These are phyloP conservation scores for Eupeodes luniger DNA, from an alignment of 2,888 invertebrate species.

Conservation along the genomic window DNA sequence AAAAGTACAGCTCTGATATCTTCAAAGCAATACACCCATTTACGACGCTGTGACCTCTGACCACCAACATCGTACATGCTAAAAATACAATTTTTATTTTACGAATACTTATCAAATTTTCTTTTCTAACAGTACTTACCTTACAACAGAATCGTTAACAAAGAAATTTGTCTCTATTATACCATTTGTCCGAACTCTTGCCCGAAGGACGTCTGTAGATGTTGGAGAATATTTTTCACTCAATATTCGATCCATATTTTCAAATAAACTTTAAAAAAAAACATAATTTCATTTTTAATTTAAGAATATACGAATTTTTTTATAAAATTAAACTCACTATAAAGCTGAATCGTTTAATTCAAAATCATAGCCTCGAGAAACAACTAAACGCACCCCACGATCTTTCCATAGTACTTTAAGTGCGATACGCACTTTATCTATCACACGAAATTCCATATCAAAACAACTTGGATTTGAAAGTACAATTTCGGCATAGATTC, in stretches of 20 bases:
- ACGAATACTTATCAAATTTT: neutral
- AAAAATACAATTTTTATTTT: constrained; percentile 71
- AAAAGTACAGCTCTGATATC: constrained; percentile 87
- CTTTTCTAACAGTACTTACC: constrained; percentile 74
- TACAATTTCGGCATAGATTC: constrained; percentile 85
- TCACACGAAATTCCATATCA: constrained; percentile 85
- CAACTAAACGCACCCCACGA: constrained; percentile 87
- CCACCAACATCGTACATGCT: constrained; percentile 89
- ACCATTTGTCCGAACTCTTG: constrained; percentile 87
- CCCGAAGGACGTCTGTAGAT: constrained; percentile 87
- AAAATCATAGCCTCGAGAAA: constrained; percentile 88
- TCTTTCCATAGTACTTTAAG: constrained; percentile 87
- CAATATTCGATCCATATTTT: constrained; percentile 88
- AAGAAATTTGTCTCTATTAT: constrained; percentile 88
- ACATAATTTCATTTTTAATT: neutral
- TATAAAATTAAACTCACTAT: constrained; percentile 85
- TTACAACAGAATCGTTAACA: constrained; percentile 86
- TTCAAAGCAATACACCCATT: constrained; percentile 89
- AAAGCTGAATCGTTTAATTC: constrained; percentile 88
- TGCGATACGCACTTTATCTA: constrained; percentile 85
- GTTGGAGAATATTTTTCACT: constrained; percentile 87
- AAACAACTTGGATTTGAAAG: constrained; percentile 85
- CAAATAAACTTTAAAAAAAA: constrained; percentile 85
- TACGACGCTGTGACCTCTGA: constrained; percentile 87
- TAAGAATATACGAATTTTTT: neutral